Percentiles rank a stretch among this genome's conserved stretches.
Evolutionary conservation across 2,797 vertebrate species (phyloP).

Genomic region (Nasua narica): DNA sequence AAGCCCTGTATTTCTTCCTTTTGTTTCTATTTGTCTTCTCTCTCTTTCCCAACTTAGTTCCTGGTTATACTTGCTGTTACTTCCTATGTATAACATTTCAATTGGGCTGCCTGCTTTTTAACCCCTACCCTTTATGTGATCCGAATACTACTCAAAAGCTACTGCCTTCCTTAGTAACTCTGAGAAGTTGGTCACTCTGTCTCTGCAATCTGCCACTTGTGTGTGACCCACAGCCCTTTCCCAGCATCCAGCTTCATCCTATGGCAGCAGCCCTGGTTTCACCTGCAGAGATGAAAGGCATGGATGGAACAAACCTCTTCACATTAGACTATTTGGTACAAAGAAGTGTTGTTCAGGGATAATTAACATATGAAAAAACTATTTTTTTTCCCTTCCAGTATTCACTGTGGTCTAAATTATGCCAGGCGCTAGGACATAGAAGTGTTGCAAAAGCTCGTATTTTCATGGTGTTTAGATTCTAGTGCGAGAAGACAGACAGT

Average conservation of each 20-base stretch:
- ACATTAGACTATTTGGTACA: background rate
- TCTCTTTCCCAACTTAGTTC: background rate
- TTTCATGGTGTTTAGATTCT: background rate
- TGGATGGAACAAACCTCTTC: background rate
- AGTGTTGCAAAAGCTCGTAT: background rate
- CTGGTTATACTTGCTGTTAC: background rate
- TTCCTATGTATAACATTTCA: background rate
- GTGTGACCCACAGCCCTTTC: background rate
- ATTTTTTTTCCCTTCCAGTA: background rate
- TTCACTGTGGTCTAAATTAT: background rate
- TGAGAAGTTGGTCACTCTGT: background rate
- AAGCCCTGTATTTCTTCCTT: background rate
- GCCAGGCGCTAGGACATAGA: background rate
- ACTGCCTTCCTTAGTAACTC: background rate
- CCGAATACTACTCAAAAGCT: background rate
- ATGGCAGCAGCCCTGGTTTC: background rate
- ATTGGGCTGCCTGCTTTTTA: background rate
- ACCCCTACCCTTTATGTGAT: background rate
- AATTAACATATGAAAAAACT: background rate
- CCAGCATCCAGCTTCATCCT: background rate
- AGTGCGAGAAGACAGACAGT: background rate
- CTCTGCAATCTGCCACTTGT: background rate
- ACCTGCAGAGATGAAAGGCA: background rate
- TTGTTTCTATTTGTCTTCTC: background rate
- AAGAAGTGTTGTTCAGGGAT: background rate